A percentile compares a stretch with the other conserved stretches of the same genome.
phyloP scores from a whole-genome alignment of 2,797 vertebrate genomes.

The Myiotriccus ornatus region DNA sequence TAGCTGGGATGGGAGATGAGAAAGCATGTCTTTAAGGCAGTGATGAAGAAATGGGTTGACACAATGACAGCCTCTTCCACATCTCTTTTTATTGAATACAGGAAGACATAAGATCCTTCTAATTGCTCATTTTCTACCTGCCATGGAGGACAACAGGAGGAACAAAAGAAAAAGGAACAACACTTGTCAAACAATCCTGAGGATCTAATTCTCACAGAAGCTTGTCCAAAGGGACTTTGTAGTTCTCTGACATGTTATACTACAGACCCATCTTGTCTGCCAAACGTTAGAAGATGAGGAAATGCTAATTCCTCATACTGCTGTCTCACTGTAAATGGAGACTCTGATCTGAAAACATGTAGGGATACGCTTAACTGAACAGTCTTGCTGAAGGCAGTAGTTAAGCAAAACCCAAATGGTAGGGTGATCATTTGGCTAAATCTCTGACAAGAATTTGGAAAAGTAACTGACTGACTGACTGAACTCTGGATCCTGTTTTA shows the following conservation, averaged over 20 bases:
- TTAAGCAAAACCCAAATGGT: background rate
- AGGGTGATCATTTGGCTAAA: background rate
- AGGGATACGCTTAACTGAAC: background rate
- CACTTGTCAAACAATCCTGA: slow-evolving; percentile 59
- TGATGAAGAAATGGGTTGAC: slow-evolving; percentile 64
- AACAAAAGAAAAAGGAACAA: slow-evolving; percentile 57
- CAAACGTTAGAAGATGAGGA: background rate
- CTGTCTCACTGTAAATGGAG: background rate
- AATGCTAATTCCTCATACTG: background rate
- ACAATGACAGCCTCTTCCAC: slow-evolving; percentile 58
- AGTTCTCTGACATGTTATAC: slow-evolving; percentile 44
- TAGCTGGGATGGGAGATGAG: background rate
- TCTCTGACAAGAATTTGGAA: background rate
- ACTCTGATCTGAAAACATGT: background rate
- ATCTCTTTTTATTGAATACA: slow-evolving; percentile 53
- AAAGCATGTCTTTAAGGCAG: slow-evolving; percentile 32
- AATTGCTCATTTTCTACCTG: slow-evolving; percentile 72
- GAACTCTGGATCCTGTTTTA: background rate
- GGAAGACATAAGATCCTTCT: slow-evolving; percentile 65
- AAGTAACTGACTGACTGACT: background rate
- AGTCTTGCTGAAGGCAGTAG: background rate
- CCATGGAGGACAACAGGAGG: slow-evolving; percentile 53
- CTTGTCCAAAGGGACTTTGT: slow-evolving; percentile 25
- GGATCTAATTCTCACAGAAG: slow-evolving; percentile 43
- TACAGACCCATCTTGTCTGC: slow-evolving; percentile 22